A percentile compares a stretch with the other conserved stretches of the same genome.
Evolutionary conservation across 2,888 invertebrate genomes (phyloP).

Genomic region (Cryptops parisi): DNA sequence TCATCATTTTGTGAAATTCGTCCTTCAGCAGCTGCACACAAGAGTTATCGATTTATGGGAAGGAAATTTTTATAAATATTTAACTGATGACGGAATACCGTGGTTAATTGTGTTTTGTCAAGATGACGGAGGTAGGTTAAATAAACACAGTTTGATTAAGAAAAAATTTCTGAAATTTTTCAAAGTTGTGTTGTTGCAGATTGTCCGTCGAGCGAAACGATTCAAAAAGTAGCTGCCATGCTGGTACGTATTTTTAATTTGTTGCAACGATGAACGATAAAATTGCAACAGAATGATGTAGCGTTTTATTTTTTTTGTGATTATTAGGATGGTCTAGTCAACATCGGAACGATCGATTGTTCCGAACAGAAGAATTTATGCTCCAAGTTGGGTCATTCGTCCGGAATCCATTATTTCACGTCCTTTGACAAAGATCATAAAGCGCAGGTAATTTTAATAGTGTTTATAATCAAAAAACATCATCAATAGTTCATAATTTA

Average conservation of each 20-base stretch:
- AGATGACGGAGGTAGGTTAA: constrained; percentile 35
- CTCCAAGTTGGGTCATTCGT: constrained; percentile 32
- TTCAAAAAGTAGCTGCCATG: constrained; percentile 53
- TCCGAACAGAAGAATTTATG: constrained; percentile 35
- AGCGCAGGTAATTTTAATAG: not conserved
- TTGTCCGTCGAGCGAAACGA: constrained; percentile 41
- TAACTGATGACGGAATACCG: constrained; percentile 27
- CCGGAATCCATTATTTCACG: constrained; percentile 33
- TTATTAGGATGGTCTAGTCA: constrained; percentile 33
- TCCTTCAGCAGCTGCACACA: constrained; percentile 43
- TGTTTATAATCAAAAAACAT: not conserved
- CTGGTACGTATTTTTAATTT: constrained; percentile 42
- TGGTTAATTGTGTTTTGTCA: constrained; percentile 46
- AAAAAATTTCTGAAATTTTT: too few species aligned
- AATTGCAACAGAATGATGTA: not conserved
- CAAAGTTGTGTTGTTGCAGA: constrained; percentile 25
- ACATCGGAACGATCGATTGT: constrained; percentile 41
- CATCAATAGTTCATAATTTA: not conserved
- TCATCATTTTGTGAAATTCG: constrained; percentile 45
- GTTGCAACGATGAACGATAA: constrained; percentile 16
- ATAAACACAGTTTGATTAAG: too few species aligned
- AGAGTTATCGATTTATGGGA: constrained; percentile 32
- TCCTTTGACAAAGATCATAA: not conserved
- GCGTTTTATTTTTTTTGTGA: not conserved
- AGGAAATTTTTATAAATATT: constrained; percentile 31